phyloP scores from a whole-genome alignment of 2,113 vertebrate genomes.

The Platichthys flesus region DNA sequence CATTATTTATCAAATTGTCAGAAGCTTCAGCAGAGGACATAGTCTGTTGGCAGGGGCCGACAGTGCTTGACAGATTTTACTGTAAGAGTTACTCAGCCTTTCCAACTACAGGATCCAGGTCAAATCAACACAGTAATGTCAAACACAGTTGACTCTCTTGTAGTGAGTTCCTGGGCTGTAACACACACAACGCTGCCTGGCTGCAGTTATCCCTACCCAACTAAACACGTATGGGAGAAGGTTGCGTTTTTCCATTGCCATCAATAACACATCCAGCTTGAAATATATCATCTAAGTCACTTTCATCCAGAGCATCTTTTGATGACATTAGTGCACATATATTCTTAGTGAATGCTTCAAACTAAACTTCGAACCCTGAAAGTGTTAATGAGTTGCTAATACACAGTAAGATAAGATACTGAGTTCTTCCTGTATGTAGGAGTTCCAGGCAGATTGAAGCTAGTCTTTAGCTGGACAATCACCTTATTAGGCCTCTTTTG shows the following conservation, averaged over 20 bases:
- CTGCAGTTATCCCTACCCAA: conserved; percentile 21
- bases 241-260: conserved; percentile 23
- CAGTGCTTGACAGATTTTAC: not conserved
- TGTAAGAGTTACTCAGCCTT: not conserved
- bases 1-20: not conserved
- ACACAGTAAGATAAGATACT: not conserved
- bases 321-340: conserved; percentile 24
- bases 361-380: not conserved
- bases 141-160: not conserved
- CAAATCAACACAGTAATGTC: not conserved
- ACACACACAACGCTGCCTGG: conserved; percentile 20
- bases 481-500: too few species aligned
- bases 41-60: not conserved
- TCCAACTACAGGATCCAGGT: conserved; percentile 10
- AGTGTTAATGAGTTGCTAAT: not conserved
- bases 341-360: not conserved
- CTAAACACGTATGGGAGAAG: conserved; percentile 43
- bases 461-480: not conserved
- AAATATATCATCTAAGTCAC: conserved; percentile 35
- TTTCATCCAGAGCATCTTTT: conserved; percentile 20
- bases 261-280: conserved; percentile 43
- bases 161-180: conserved; percentile 7
- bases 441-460: not conserved
- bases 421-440: not conserved
- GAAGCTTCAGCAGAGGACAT: not conserved